Conservation (phyloP, 2,888 invertebrate genomes). For the Cerastoderma edule region DNA sequence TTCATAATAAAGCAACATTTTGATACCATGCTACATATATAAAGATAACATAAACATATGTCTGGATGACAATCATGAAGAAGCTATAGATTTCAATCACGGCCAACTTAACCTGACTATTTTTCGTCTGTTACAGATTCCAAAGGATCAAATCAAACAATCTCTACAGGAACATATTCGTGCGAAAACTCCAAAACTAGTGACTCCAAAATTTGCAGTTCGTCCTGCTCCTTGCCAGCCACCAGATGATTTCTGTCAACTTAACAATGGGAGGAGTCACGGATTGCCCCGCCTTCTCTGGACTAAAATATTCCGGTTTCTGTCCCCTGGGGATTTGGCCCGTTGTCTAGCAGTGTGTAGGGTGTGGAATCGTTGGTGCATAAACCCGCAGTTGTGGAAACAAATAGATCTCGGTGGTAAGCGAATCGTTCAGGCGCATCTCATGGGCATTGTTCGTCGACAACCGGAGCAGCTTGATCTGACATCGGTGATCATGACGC, state of each 20-base stretch:
- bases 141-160: conserved; percentile 43
- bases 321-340: conserved; percentile 86
- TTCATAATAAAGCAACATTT: too few relatives aligned
- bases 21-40: too few relatives aligned
- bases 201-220: conserved; percentile 73
- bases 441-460: conserved; percentile 93
- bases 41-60: too few relatives aligned
- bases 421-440: conserved; percentile 88
- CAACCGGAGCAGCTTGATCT: conserved; percentile 94
- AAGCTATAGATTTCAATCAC: too few relatives aligned
- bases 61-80: too few relatives aligned
- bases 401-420: conserved; percentile 90
- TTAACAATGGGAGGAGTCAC: conserved; percentile 69
- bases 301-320: conserved; percentile 83
- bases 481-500: conserved; percentile 94
- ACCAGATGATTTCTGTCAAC: conserved; percentile 72
- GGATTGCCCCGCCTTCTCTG: conserved; percentile 81
- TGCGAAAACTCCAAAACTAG: conserved; percentile 51
- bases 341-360: conserved; percentile 90
- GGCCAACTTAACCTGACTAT: conserved; percentile 53
- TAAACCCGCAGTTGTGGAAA: conserved; percentile 94
- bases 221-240: conserved; percentile 78
- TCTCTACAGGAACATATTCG: conserved; percentile 47
- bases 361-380: conserved; percentile 93
- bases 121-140: conserved; percentile 58